Percentiles rank a stretch among this genome's conserved stretches.
Evolutionary conservation across 2,797 vertebrate genomes (phyloP).

Genomic region (Oreochromis grahami): DNA sequence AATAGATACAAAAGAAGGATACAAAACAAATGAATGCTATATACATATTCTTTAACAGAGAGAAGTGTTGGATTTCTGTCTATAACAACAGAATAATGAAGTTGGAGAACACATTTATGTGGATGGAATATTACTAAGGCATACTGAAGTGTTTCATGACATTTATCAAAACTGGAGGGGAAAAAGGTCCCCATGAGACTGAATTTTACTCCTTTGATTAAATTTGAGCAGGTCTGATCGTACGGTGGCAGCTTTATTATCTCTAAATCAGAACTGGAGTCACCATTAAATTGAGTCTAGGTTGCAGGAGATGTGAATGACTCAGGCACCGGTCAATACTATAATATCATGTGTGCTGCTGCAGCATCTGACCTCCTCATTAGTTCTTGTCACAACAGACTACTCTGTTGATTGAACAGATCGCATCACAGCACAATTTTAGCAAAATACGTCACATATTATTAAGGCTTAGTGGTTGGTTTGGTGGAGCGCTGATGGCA

Average conservation of each 20-base stretch:
- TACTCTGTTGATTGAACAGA: slow-evolving; percentile 18
- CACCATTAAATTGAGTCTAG: slow-evolving; percentile 9
- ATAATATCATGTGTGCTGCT: slow-evolving; percentile 33
- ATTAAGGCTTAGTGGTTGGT: slow-evolving; percentile 7
- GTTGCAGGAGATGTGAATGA: slow-evolving; percentile 40
- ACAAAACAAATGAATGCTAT: not conserved
- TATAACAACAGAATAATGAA: not conserved
- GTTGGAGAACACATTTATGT: not conserved
- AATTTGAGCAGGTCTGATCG: not conserved
- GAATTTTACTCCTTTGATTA: not conserved
- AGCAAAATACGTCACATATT: slow-evolving; percentile 21
- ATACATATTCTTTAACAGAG: not conserved
- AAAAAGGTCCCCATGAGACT: not conserved
- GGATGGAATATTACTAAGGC: not conserved
- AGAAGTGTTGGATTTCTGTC: not conserved
- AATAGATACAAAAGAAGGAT: not conserved
- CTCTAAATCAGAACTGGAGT: not conserved
- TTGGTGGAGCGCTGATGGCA: not conserved
- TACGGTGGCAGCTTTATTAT: not conserved
- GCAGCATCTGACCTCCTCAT: slow-evolving; percentile 47
- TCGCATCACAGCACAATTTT: not conserved
- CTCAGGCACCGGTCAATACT: slow-evolving; percentile 4
- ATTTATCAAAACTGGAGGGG: not conserved
- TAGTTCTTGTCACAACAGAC: slow-evolving; percentile 28
- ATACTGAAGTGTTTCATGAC: not conserved